Base-by-base conservation (phyloP, 92 coral and sea anemone genomes). In the Muricea muricata region DNA sequence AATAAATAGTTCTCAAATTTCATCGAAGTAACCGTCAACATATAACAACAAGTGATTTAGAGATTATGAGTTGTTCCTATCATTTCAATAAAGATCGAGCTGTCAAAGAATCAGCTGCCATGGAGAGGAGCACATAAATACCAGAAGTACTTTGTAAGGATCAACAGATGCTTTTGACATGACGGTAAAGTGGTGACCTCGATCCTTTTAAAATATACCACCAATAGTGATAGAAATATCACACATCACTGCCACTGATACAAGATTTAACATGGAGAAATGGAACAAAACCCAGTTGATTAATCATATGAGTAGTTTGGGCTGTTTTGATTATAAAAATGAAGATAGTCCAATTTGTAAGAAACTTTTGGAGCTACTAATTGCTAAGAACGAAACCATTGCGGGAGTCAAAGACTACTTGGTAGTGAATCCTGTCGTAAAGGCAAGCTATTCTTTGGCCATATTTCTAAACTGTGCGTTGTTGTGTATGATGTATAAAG, bases 401-500 rank as follows among this genome's bases (percentile, higher is more conserved):
- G 15, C 17, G 9, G 32, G 14, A 60, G 21, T 23, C 26, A 34
- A 60, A 12, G 68, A 60, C 34, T 60, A 60, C 21, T 5, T 31
- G 23, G 17, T 29, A 24, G 32, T 60, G 17, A 60, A 24, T 7
- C 68, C 7, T 29, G 68, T 29, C 12, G 32, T 28, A 2, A 24
- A 11, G 14, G 33, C 32, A 5, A 60, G 68, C 68, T 55, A 77
- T 55, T 4, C 82, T 25, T 56, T 77, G 50, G 68, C 68, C 11
- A 77, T 77, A 24, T 32, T 77, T 47, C 69, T 77, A 1, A 77
- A 77, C 63, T 77, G 45, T 23, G 48, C 47, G 33, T 77, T 77
- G 40, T 13, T 77, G 17, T 55, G 58, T 26, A 48, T 77, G 70
- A 58, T 77, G 12, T 77, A 77, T 41, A 77, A 55, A 77, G 82